Percentiles rank a stretch among this genome's conserved stretches.
Evolutionary conservation across 2,888 invertebrate species (phyloP).

Genomic region (Lydus trimaculatus): DNA sequence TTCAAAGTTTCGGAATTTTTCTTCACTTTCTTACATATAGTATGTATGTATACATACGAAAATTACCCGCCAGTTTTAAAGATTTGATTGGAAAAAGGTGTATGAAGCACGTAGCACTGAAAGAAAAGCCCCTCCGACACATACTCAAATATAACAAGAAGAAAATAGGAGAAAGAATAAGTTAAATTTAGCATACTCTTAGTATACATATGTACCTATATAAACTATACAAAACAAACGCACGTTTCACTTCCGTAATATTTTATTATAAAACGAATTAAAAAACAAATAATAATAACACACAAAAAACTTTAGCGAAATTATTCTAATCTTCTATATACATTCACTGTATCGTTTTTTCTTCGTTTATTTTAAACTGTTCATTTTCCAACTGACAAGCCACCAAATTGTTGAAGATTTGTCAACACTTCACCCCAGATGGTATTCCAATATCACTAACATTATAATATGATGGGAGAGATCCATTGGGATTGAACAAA

Average conservation of each 20-base stretch:
- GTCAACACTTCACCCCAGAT: constrained; percentile 7
- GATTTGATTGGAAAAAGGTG: not conserved
- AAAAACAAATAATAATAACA: not conserved
- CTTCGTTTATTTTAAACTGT: not conserved
- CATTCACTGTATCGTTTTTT: not conserved
- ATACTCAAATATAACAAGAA: not conserved
- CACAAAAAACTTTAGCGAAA: not conserved
- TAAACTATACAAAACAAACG: constrained; percentile 7
- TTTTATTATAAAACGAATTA: not conserved
- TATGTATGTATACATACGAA: not conserved
- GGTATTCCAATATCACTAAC: not conserved
- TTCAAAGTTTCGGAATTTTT: constrained; percentile 14
- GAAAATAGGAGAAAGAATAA: constrained; percentile 1
- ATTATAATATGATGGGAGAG: constrained; percentile 1
- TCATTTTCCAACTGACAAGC: not conserved
- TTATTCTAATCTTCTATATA: not conserved
- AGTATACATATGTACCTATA: not conserved
- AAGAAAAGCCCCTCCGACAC: not conserved
- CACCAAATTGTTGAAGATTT: constrained; percentile 8
- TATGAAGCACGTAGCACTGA: not conserved
- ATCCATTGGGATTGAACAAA: not conserved
- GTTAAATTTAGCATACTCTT: constrained; percentile 4
- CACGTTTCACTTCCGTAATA: constrained; percentile 2
- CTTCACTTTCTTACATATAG: not conserved
- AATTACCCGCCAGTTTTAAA: not conserved